These are phyloP conservation scores for Chionis minor DNA, from an alignment of 2,113 vertebrate genomes.

Conservation along the genomic window DNA sequence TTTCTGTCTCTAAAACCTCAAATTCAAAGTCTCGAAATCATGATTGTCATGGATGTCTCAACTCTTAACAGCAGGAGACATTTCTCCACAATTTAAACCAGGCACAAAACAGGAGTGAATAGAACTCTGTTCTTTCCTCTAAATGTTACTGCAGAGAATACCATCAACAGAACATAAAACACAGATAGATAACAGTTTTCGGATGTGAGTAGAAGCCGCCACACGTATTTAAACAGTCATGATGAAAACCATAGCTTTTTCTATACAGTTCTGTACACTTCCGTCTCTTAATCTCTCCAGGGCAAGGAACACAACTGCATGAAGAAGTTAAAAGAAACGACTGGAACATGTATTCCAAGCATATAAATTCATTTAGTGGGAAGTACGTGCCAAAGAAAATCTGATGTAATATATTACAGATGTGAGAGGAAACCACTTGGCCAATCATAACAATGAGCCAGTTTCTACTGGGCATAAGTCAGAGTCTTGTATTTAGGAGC, in stretches of 20 bases:
- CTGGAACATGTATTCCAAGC: not conserved
- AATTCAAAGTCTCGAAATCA: not conserved
- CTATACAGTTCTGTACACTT: not conserved
- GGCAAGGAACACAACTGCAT: not conserved
- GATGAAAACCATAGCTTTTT: not conserved
- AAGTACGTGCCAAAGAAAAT: slow-evolving; percentile 53
- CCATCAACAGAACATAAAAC: not conserved
- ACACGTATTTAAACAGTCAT: not conserved
- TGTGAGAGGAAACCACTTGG: slow-evolving; percentile 53
- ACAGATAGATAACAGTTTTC: not conserved
- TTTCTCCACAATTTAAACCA: not conserved
- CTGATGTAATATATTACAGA: slow-evolving; percentile 68
- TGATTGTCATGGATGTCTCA: accelerated
- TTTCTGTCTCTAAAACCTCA: not conserved
- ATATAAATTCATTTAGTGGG: slow-evolving; percentile 16
- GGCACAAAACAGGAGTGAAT: not conserved
- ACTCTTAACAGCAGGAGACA: not conserved
- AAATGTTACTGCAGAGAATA: not conserved
- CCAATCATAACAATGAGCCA: slow-evolving; percentile 10
- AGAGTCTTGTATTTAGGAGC: not conserved
- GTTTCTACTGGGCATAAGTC: slow-evolving; percentile 18
- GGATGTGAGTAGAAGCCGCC: not conserved
- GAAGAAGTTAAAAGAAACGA: slow-evolving; percentile 21
- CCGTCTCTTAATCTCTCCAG: not conserved
- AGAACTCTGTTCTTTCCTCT: not conserved